Percentiles rank a stretch among this genome's conserved stretches.
These are phyloP conservation scores for Sphaeridia pumilis DNA, from an alignment of 2,888 invertebrate genomes.

Conservation along the genomic window DNA sequence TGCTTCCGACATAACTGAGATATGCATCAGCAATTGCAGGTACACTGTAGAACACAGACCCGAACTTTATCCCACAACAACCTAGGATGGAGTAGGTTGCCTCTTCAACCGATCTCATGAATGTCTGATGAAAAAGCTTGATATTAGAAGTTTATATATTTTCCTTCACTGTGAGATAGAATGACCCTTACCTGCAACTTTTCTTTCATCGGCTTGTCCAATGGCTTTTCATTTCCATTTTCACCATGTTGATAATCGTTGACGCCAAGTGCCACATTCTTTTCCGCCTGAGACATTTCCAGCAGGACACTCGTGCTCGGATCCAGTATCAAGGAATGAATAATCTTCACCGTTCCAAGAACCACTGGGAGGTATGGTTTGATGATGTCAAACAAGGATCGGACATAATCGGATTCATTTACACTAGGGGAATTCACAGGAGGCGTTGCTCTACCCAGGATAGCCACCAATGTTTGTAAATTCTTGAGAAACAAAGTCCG, in stretches of 20 bases:
- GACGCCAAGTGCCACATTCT: constrained; percentile 23
- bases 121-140: constrained; percentile 17
- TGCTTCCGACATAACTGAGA: constrained; percentile 28
- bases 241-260: background rate
- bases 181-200: constrained; percentile 19
- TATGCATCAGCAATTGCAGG: constrained; percentile 31
- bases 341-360: constrained; percentile 25
- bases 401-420: background rate
- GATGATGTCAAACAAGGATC: constrained; percentile 14
- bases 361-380: constrained; percentile 28
- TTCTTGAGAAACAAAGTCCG: constrained; percentile 21
- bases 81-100: constrained; percentile 28
- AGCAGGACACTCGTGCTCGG: constrained; percentile 16
- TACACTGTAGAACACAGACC: constrained; percentile 24
- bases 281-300: constrained; percentile 26
- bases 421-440: background rate
- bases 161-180: background rate
- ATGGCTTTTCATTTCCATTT: background rate
- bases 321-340: constrained; percentile 28
- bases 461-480: constrained; percentile 16
- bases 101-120: constrained; percentile 23
- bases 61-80: constrained; percentile 20
- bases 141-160: too few species aligned
- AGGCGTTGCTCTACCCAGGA: constrained; percentile 6
- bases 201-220: constrained; percentile 13